A percentile compares a stretch with the other conserved stretches of the same genome.
Evolutionary conservation across 2,797 vertebrate genomes (phyloP).

Genomic region (Sphenopsis melanotis): DNA sequence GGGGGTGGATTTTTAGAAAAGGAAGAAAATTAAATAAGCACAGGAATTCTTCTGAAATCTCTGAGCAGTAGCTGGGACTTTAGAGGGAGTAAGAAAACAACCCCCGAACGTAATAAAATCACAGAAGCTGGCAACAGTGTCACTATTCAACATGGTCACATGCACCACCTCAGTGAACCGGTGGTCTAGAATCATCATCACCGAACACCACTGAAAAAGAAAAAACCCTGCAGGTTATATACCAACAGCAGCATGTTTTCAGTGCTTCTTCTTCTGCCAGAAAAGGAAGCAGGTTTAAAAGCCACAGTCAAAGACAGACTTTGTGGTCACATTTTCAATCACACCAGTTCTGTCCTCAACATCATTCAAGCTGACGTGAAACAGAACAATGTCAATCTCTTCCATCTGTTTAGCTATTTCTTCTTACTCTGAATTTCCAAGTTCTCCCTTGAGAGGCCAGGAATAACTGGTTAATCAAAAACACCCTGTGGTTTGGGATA

Average conservation of each 20-base stretch:
- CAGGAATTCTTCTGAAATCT: not conserved
- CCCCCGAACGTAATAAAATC: not conserved
- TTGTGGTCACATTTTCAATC: not conserved
- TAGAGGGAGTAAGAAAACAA: not conserved
- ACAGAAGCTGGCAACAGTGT: not conserved
- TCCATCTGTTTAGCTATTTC: conserved; percentile 10
- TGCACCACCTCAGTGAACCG: not conserved
- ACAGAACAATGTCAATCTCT: not conserved
- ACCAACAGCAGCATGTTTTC: not conserved
- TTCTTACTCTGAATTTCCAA: conserved; percentile 25
- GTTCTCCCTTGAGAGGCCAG: conserved; percentile 19
- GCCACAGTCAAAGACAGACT: not conserved
- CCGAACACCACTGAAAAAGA: not conserved
- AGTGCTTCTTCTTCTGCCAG: not conserved
- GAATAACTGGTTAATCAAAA: conserved; percentile 59
- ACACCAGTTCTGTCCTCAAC: not conserved
- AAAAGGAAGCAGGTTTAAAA: not conserved
- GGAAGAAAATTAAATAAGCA: not conserved
- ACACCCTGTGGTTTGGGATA: not conserved
- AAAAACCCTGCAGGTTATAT: not conserved
- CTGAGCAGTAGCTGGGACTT: not conserved
- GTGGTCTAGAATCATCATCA: not conserved
- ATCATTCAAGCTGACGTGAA: not conserved
- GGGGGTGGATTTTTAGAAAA: not conserved
- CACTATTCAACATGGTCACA: not conserved